Percentiles rank a stretch among this genome's conserved stretches.
Conservation (phyloP, 2,888 invertebrate genomes). For the Agrochola circellaris region DNA sequence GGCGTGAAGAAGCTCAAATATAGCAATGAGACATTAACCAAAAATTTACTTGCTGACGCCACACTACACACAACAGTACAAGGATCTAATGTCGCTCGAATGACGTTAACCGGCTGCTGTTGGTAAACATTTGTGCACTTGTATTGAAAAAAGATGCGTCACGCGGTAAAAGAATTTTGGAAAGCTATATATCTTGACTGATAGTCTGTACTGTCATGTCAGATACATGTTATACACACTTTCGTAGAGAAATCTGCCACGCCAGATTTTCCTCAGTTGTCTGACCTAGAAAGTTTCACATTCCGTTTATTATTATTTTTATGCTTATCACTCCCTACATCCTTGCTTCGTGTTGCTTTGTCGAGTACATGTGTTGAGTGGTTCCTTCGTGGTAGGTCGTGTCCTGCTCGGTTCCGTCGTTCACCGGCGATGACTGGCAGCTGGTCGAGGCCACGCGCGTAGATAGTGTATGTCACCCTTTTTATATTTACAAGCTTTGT, state of each 20-base stretch:
- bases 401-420: slow-evolving; percentile 74
- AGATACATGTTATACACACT: background rate
- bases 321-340: background rate
- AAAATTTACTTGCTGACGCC: background rate
- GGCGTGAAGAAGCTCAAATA: background rate
- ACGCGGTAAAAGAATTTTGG: background rate
- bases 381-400: slow-evolving; percentile 71
- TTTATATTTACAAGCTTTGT: slow-evolving; percentile 53
- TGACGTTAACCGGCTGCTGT: no score
- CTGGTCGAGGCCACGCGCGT: slow-evolving; percentile 76
- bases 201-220: background rate
- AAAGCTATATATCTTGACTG: background rate
- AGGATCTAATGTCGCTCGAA: no score
- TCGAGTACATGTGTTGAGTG: slow-evolving; percentile 41
- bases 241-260: background rate
- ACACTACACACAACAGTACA: background rate
- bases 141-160: background rate
- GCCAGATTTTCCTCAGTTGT: background rate
- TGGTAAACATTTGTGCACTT: background rate
- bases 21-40: background rate
- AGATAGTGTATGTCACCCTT: slow-evolving; percentile 78
- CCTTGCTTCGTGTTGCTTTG: slow-evolving; percentile 24
- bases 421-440: slow-evolving; percentile 83
- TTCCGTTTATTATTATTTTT: background rate
- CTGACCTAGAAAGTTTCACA: background rate